These are phyloP conservation scores for Anoncus sp. DNA, from an alignment of 2,888 invertebrate genomes.

Conservation along the genomic window DNA sequence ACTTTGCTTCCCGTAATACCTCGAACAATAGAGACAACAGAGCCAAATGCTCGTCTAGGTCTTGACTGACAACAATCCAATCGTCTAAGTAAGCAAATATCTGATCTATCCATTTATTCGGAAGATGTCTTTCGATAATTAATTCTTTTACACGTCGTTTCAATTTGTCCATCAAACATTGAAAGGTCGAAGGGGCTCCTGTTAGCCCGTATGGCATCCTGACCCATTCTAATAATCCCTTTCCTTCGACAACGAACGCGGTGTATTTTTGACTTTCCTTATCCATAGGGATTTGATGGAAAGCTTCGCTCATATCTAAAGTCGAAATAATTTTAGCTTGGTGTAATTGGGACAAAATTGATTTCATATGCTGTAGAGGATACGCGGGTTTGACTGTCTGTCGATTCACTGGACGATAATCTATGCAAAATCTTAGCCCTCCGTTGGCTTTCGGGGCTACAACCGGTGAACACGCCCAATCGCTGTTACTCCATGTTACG, in stretches of 20 bases:
- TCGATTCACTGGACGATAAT: too few relatives aligned
- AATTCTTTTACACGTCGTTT: neutral
- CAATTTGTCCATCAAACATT: conserved; percentile 44
- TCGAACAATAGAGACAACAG: conserved; percentile 2
- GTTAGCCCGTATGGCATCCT: too few relatives aligned
- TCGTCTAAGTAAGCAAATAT: conserved; percentile 9
- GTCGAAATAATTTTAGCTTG: neutral
- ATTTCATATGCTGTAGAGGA: neutral
- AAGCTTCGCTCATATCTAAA: too few relatives aligned
- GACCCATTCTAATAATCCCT: conserved; percentile 54
- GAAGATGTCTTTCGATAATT: neutral
- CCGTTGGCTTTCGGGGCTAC: conserved; percentile 5
- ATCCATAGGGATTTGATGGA: too few relatives aligned
- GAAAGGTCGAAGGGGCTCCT: too few relatives aligned
- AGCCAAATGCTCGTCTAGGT: neutral
- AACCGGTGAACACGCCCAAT: neutral
- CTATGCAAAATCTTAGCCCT: neutral
- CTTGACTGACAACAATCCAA: conserved; percentile 3
- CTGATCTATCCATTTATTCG: conserved; percentile 10
- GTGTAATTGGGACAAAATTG: neutral
- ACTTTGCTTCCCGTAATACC: too few relatives aligned
- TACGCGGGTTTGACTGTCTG: neutral
- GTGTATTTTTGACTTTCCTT: too few relatives aligned
- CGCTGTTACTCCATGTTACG: too few relatives aligned
- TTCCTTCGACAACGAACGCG: conserved; percentile 55